Conservation (phyloP, 2,797 vertebrate species). For the Coilia nasus region DNA sequence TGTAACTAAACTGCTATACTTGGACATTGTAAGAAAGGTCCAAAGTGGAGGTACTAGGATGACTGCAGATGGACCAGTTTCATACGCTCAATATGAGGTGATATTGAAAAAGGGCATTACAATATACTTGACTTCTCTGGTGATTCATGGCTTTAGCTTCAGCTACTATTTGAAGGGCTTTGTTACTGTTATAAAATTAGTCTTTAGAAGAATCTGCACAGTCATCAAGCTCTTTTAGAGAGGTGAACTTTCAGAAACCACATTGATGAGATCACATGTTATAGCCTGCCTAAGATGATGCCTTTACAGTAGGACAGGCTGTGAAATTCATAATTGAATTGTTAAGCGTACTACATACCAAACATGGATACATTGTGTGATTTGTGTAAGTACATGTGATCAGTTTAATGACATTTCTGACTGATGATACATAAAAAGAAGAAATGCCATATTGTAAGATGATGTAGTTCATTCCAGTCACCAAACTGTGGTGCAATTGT, state of each 20-base stretch:
- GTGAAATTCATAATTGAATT: too few relatives aligned
- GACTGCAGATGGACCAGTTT: too few relatives aligned
- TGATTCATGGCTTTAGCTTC: not conserved
- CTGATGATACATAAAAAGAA: not conserved
- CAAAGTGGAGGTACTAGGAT: not conserved
- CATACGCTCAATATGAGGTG: too few relatives aligned
- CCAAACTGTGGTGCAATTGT: not conserved
- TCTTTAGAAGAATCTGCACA: not conserved
- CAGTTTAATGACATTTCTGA: not conserved
- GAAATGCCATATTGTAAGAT: not conserved
- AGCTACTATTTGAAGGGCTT: not conserved
- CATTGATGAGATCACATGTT: too few relatives aligned
- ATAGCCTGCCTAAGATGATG: too few relatives aligned
- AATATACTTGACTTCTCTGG: not conserved
- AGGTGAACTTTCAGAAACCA: not conserved
- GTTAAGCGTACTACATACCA: too few relatives aligned
- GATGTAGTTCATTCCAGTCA: not conserved
- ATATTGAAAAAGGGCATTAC: too few relatives aligned
- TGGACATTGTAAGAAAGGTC: too few relatives aligned
- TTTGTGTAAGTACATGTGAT: too few relatives aligned
- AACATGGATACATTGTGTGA: too few relatives aligned
- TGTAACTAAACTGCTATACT: too few relatives aligned
- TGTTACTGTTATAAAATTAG: not conserved
- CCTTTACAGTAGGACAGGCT: too few relatives aligned
- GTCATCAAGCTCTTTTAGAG: not conserved